Conservation (phyloP, 2,113 vertebrate genomes). For the Neoarius graeffei region DNA sequence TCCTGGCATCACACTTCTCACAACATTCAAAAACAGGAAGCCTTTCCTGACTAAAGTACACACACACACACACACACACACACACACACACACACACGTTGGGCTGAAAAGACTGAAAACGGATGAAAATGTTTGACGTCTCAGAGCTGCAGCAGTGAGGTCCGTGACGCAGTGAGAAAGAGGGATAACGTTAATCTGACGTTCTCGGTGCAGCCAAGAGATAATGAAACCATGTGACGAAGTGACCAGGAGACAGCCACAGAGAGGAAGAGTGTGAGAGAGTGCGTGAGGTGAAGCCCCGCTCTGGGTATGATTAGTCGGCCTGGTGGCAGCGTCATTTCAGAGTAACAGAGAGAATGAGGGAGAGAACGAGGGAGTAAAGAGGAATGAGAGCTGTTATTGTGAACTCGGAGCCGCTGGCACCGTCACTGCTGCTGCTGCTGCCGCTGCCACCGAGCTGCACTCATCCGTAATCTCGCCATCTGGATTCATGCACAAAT, state of each 20-base stretch:
- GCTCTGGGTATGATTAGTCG: not conserved
- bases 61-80: too few species aligned
- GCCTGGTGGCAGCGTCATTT: not conserved
- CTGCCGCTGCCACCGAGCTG: conserved; percentile 65
- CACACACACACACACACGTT: too few species aligned
- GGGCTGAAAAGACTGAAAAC: not conserved
- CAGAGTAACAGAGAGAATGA: not conserved
- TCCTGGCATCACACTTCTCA: not conserved
- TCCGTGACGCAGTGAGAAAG: not conserved
- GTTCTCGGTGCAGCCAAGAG: not conserved
- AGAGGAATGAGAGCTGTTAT: conserved; percentile 60
- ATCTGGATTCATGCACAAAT: conserved; percentile 81
- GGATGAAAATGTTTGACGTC: not conserved
- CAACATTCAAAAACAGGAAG: not conserved
- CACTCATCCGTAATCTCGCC: conserved; percentile 78
- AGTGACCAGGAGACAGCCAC: not conserved
- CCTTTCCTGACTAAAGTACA: too few species aligned
- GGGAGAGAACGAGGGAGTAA: conserved; percentile 48
- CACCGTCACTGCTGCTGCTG: conserved; percentile 61
- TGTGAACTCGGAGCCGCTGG: conserved; percentile 72
- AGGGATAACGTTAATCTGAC: not conserved
- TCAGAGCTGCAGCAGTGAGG: not conserved
- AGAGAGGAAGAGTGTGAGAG: not conserved
- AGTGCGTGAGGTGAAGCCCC: not conserved
- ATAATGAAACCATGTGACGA: not conserved